These are phyloP conservation scores for Harpalus rubripes DNA, from an alignment of 2,888 invertebrate genomes.

Conservation along the genomic window DNA sequence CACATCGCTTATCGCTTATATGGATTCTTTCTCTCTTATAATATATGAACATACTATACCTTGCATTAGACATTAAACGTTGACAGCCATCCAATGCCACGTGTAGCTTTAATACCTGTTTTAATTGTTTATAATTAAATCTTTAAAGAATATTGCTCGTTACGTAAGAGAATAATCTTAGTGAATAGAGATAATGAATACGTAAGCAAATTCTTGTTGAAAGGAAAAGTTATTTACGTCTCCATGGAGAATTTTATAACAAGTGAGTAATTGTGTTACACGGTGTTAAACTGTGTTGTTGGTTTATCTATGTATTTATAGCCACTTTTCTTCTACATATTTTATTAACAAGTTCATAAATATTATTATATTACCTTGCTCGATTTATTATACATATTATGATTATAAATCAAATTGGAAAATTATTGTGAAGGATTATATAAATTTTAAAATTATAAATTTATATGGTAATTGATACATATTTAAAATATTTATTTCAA, in stretches of 20 bases:
- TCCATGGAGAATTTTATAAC: slow-evolving; percentile 5
- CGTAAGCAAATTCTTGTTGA: slow-evolving; percentile 22
- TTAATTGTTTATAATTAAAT: slow-evolving; percentile 22
- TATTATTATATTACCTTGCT: neutral
- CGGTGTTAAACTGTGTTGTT: neutral
- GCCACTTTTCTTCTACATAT: neutral
- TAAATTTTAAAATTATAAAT: neutral
- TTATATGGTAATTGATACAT: neutral
- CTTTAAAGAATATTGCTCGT: slow-evolving; percentile 5
- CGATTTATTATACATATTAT: neutral
- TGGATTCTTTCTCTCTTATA: too few species aligned
- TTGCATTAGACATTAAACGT: neutral
- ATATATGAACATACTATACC: neutral
- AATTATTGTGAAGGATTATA: neutral
- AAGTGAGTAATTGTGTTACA: slow-evolving; percentile 11
- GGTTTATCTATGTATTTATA: neutral
- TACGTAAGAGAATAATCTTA: slow-evolving; percentile 5
- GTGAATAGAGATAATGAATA: slow-evolving; percentile 16
- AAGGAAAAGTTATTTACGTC: slow-evolving; percentile 17
- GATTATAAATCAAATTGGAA: neutral
- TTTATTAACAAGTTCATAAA: neutral
- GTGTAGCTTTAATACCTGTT: neutral
- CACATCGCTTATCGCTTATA: too few species aligned
- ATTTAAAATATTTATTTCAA: neutral
- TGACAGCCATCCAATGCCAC: neutral